phyloP scores from a whole-genome alignment of 2,888 invertebrate species.

The Elgonia sp. region DNA sequence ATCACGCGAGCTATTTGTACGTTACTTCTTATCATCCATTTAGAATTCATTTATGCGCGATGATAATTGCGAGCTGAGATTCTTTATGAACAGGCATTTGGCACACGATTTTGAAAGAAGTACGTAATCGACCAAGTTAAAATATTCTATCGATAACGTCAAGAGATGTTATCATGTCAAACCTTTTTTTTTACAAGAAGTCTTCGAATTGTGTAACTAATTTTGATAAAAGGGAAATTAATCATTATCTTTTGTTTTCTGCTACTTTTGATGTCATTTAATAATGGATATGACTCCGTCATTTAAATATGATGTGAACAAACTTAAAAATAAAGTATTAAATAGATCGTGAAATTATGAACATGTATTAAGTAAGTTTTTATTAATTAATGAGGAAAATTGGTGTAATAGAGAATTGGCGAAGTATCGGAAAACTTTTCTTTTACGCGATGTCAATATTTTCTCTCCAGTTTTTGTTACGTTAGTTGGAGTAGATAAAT shows the following conservation, averaged over 20 bases:
- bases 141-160: slow-evolving; percentile 1
- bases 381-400: slow-evolving; percentile 29
- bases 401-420: slow-evolving; percentile 8
- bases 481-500: no score
- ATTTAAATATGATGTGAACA: neutral
- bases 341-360: slow-evolving; percentile 21
- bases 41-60: slow-evolving; percentile 53
- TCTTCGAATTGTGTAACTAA: slow-evolving; percentile 8
- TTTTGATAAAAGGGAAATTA: neutral
- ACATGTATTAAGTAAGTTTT: slow-evolving; percentile 21
- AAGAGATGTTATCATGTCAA: neutral
- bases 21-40: slow-evolving; percentile 47
- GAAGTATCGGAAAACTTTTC: slow-evolving; percentile 33
- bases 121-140: neutral
- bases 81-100: slow-evolving; percentile 34
- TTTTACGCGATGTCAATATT: neutral
- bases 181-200: neutral
- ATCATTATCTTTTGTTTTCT: neutral
- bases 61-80: slow-evolving; percentile 45
- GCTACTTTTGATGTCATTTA: neutral
- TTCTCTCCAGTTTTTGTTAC: neutral
- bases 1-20: slow-evolving; percentile 36
- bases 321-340: slow-evolving; percentile 9
- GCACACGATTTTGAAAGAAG: neutral
- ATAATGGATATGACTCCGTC: no score